Conservation (phyloP, 2,888 invertebrate species). For the Parnassius glacialis region DNA sequence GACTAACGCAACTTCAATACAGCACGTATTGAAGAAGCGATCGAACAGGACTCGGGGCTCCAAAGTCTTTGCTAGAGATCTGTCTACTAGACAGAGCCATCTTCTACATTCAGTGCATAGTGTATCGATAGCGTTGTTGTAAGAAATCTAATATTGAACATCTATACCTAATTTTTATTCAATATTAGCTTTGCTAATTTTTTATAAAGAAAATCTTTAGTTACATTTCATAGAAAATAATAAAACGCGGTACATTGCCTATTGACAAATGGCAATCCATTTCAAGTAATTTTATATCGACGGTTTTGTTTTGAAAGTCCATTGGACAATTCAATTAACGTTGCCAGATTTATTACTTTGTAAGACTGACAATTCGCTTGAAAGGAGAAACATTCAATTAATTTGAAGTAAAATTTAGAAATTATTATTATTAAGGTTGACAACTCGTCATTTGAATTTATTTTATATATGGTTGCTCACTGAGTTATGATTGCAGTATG, state of each 20-base stretch:
- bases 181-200: too few species aligned
- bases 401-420: conserved; percentile 9
- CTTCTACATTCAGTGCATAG: too few species aligned
- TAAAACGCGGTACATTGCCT: conserved; percentile 9
- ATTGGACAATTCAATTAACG: conserved; percentile 22
- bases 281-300: conserved; percentile 20
- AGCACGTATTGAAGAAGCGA: too few species aligned
- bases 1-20: too few species aligned
- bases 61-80: too few species aligned
- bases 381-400: conserved; percentile 16
- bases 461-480: too few species aligned
- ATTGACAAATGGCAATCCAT: conserved; percentile 16
- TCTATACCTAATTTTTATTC: too few species aligned
- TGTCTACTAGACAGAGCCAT: too few species aligned
- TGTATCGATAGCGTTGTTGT: too few species aligned
- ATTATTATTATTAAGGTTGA: conserved; percentile 12
- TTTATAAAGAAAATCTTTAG: conserved; percentile 1
- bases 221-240: conserved; percentile 6
- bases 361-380: conserved; percentile 10
- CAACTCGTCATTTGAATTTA: conserved; percentile 3
- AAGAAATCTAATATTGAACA: too few species aligned
- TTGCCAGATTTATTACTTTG: conserved; percentile 19
- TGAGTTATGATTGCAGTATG: too few species aligned
- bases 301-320: conserved; percentile 24
- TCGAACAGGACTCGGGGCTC: too few species aligned